These are phyloP conservation scores for Amorpha juglandis DNA, from an alignment of 2,888 invertebrate species.

Conservation along the genomic window DNA sequence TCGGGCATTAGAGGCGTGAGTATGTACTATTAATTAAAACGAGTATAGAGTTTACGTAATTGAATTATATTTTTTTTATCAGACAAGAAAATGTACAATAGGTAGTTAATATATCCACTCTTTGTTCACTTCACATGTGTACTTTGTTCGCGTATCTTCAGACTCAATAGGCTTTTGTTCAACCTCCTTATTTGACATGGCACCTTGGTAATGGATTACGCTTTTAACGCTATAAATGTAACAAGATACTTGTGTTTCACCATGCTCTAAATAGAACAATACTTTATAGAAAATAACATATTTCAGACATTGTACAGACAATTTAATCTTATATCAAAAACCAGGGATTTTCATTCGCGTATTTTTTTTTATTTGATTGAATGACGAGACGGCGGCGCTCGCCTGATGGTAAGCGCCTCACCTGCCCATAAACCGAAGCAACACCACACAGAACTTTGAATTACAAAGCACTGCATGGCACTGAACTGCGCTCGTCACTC, in stretches of 20 bases:
- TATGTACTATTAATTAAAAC: background rate
- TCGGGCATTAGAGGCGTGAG: too few relatives aligned
- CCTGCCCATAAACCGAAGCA: too few relatives aligned
- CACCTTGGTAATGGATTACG: constrained; percentile 26
- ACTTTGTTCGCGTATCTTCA: constrained; percentile 24
- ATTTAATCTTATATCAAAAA: background rate
- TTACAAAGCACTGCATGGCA: too few relatives aligned
- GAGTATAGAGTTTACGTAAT: background rate
- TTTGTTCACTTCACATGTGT: constrained; percentile 1
- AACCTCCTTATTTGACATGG: constrained; percentile 19
- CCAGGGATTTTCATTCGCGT: background rate
- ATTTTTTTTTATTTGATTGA: too few relatives aligned
- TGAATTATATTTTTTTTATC: background rate
- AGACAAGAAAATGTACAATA: background rate
- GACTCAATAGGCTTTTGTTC: constrained; percentile 24
- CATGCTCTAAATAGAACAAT: background rate
- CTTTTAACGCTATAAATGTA: constrained; percentile 27
- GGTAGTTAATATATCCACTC: background rate
- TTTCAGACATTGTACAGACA: background rate
- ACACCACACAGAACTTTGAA: too few relatives aligned
- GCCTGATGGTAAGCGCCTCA: too few relatives aligned
- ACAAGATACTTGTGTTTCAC: background rate
- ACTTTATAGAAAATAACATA: background rate
- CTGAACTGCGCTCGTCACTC: too few relatives aligned
- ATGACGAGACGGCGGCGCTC: too few relatives aligned